These are phyloP conservation scores for Nematolebias whitei DNA, from an alignment of 2,113 vertebrate genomes.

Conservation along the genomic window DNA sequence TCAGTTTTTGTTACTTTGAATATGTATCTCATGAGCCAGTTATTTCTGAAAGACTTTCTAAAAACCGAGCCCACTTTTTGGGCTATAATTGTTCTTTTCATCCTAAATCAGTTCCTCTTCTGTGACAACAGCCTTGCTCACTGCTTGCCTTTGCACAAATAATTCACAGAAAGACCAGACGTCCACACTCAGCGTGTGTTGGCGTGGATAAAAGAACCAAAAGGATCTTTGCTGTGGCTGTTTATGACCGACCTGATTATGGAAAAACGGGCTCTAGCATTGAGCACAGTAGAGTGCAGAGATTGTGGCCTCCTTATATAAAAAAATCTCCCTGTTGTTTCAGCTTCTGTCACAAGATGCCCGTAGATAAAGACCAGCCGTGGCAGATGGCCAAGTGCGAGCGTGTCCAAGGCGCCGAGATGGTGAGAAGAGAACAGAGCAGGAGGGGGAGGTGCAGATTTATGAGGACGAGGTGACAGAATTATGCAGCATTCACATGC, in stretches of 20 bases:
- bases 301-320: slow-evolving; percentile 58
- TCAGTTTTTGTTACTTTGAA: background rate
- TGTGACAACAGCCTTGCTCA: background rate
- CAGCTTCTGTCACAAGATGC: slow-evolving; percentile 65
- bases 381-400: slow-evolving; percentile 46
- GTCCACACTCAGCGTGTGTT: background rate
- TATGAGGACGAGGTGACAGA: slow-evolving; percentile 24
- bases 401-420: slow-evolving; percentile 13
- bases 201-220: slow-evolving; percentile 9
- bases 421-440: background rate
- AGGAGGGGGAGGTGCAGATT: background rate
- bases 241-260: slow-evolving; percentile 71
- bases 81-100: background rate
- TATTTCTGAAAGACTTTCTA: background rate
- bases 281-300: slow-evolving; percentile 55
- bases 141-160: background rate
- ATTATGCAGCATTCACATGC: slow-evolving; percentile 33
- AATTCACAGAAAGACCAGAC: background rate
- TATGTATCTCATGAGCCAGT: background rate
- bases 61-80: background rate
- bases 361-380: slow-evolving; percentile 44
- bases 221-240: slow-evolving; percentile 16
- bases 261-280: slow-evolving; percentile 62
- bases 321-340: slow-evolving; percentile 61
- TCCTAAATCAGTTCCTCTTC: too few species aligned